These are phyloP conservation scores for Lamellibrachia columna DNA, from an alignment of 2,888 invertebrate genomes.

Conservation along the genomic window DNA sequence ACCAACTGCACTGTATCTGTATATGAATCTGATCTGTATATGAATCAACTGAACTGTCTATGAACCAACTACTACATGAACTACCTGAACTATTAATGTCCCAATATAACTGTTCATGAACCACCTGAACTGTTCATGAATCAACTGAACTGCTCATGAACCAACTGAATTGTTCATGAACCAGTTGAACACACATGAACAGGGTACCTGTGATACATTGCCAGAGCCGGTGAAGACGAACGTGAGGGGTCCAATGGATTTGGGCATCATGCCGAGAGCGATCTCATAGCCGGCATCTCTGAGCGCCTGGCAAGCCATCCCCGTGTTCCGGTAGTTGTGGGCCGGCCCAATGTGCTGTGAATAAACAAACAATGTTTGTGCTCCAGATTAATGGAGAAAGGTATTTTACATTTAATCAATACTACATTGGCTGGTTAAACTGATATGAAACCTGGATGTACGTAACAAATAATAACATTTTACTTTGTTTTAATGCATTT, in stretches of 20 bases:
- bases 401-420: background rate
- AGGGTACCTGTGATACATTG: slow-evolving; percentile 84
- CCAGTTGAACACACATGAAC: slow-evolving; percentile 23
- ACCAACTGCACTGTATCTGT: too few species aligned
- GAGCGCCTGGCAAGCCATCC: slow-evolving; percentile 96
- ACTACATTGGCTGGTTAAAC: background rate
- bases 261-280: slow-evolving; percentile 93
- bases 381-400: background rate
- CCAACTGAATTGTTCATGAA: too few species aligned
- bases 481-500: too few species aligned
- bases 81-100: too few species aligned
- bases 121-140: too few species aligned
- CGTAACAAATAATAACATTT: too few species aligned
- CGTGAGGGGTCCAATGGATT: slow-evolving; percentile 95
- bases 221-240: slow-evolving; percentile 98
- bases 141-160: too few species aligned
- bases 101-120: too few species aligned
- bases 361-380: background rate
- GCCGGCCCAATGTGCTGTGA: slow-evolving; percentile 92
- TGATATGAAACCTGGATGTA: background rate
- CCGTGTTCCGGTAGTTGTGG: slow-evolving; percentile 97
- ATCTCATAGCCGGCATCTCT: slow-evolving; percentile 99
- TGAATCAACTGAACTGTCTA: too few species aligned
- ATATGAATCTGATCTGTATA: too few species aligned
- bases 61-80: too few species aligned